Conservation (phyloP, 2,888 invertebrate species). For the Dugesia japonica region DNA sequence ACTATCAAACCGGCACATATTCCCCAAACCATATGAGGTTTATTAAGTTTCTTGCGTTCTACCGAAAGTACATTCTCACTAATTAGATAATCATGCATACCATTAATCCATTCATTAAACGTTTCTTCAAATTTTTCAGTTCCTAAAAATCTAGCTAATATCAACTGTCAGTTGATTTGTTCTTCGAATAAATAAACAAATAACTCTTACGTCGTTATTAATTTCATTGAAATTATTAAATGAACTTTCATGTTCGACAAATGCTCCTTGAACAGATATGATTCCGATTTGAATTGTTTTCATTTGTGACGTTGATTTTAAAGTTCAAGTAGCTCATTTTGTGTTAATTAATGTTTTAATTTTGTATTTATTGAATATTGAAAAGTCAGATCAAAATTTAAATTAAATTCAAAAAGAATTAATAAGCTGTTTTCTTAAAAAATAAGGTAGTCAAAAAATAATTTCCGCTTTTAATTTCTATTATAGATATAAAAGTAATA, state of each 20-base stretch:
- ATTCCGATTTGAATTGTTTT: slow-evolving; percentile 37
- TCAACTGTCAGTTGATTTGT: slow-evolving; percentile 34
- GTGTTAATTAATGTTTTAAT: too few species aligned
- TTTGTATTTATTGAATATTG: too few species aligned
- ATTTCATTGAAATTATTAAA: not conserved
- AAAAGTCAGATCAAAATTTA: too few species aligned
- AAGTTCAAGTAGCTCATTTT: too few species aligned
- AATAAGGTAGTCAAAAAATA: too few species aligned
- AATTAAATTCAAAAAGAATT: too few species aligned
- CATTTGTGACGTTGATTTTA: too few species aligned
- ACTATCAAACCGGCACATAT: slow-evolving; percentile 43
- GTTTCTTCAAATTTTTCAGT: slow-evolving; percentile 36
- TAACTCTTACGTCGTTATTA: not conserved
- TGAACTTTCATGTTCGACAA: slow-evolving; percentile 39
- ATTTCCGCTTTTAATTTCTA: too few species aligned
- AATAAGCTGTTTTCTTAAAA: too few species aligned
- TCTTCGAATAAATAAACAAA: slow-evolving; percentile 2
- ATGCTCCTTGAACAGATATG: slow-evolving; percentile 43
- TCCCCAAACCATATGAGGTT: slow-evolving; percentile 39
- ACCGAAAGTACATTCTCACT: too few species aligned
- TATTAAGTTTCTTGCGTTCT: not conserved
- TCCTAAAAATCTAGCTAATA: slow-evolving; percentile 40
- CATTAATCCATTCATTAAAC: slow-evolving; percentile 29
- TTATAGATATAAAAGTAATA: too few species aligned
- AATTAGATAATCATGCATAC: too few species aligned